phyloP scores from a whole-genome alignment of 2,888 invertebrate genomes.

The Nephrocerus scutellatus region DNA sequence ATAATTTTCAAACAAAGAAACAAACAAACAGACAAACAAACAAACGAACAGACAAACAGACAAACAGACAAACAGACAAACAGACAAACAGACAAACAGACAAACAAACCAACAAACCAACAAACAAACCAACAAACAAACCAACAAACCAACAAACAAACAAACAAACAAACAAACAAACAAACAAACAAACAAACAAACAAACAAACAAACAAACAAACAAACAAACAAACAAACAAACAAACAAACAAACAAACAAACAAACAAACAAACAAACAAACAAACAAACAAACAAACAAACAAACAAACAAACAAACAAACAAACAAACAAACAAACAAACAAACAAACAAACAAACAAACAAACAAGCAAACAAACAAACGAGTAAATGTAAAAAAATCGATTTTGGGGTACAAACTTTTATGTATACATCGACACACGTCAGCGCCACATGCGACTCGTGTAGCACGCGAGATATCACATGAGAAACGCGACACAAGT shows the following conservation, averaged over 20 bases:
- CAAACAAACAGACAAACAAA: too few species aligned
- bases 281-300: background rate
- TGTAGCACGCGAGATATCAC: too few species aligned
- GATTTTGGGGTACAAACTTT: too few species aligned
- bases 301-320: background rate
- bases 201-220: conserved; percentile 2
- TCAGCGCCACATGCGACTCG: too few species aligned
- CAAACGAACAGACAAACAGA: too few species aligned
- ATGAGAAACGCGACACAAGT: too few species aligned
- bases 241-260: conserved; percentile 4
- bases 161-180: background rate
- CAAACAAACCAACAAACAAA: too few species aligned
- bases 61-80: too few species aligned
- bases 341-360: conserved; percentile 1
- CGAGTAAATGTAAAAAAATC: conserved; percentile 5
- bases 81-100: too few species aligned
- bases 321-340: conserved; percentile 1
- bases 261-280: background rate
- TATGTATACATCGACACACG: too few species aligned
- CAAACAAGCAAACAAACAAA: conserved; percentile 1
- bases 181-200: conserved; percentile 1
- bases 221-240: conserved; percentile 4
- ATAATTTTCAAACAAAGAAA: too few species aligned
- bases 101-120: too few species aligned
- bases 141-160: conserved; percentile 4